Percentiles rank a stretch among this genome's conserved stretches.
These are phyloP conservation scores for Papilio gigon DNA, from an alignment of 2,888 invertebrate species.

Conservation along the genomic window DNA sequence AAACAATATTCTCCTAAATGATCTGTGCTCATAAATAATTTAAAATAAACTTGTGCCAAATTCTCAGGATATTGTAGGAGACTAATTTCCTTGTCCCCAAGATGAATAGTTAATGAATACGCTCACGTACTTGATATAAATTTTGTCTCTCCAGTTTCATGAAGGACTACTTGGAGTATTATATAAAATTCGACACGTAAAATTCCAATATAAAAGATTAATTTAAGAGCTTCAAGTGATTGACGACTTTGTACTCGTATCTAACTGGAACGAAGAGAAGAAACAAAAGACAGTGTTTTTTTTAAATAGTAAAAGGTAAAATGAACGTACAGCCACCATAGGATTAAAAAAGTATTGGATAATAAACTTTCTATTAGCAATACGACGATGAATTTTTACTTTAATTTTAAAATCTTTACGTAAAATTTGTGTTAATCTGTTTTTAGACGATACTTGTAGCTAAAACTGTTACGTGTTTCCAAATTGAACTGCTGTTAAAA, in stretches of 20 bases:
- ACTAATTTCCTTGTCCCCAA: slow-evolving; percentile 8
- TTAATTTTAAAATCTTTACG: no score
- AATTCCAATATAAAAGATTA: not conserved
- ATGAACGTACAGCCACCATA: no score
- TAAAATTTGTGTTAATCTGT: no score
- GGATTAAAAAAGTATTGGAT: no score
- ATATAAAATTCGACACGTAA: slow-evolving; percentile 1
- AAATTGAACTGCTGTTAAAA: no score
- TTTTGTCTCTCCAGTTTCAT: not conserved
- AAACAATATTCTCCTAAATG: not conserved
- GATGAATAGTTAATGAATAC: slow-evolving; percentile 11
- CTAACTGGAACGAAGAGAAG: not conserved
- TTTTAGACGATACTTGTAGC: no score
- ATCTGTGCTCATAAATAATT: not conserved
- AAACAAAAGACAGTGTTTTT: no score
- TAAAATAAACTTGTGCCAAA: not conserved
- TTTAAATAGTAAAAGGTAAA: no score
- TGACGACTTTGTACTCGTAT: not conserved
- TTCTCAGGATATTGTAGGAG: not conserved
- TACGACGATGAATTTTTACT: no score
- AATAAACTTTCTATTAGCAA: no score
- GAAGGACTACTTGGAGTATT: slow-evolving; percentile 10
- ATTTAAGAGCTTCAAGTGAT: not conserved
- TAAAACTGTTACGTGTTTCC: no score
- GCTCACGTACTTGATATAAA: slow-evolving; percentile 14